Base-by-base conservation (phyloP, 2,797 vertebrate genomes). In the Hylomyscus alleni region DNA sequence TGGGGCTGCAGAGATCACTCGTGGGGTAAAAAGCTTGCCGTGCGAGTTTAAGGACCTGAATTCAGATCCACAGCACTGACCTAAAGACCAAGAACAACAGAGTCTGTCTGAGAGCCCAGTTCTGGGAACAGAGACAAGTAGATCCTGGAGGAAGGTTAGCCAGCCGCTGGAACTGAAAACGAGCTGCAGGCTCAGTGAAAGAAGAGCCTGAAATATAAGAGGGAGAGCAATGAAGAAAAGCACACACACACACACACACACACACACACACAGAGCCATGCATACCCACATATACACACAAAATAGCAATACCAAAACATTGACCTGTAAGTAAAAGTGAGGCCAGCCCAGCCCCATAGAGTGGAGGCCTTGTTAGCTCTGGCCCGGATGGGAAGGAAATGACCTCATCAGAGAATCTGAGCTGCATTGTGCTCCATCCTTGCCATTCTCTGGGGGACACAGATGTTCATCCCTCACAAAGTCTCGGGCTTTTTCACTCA, bases 291-390 rank as follows among this genome's bases (percentile, higher is more conserved):
- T 20, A 56, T 2, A 15, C 19, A 73, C 67, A 88, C 24, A 14
- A 52, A 82, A 52, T 73, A 94, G 62, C 96, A 96, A 83, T 73
- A 56, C 19, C 7, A 65, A 40, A 78, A 77, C 69, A 72, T 34
- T 62, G 37, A 80, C 37, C 89, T 72, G 0, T 40, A 80, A 81
- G 73, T 62, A 75, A 81, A 95, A 88, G 52, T 44, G 72, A 7
- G 29, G 44, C 52, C 26, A 78, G 19, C 26, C n/a, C 56, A 69
- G 14, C 1, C 10, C 12, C 54, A 8, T 20, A 67, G 40, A 15
- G 56, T 54, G 60, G 62, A 81, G 20, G 4, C 50, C 86, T 87
- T 3, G 10, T 26, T 34, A 4, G 73, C 14, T 76, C 54, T 62
- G 29, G 69, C 17, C 6, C 0, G 37, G 47, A 91, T 7, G 67